phyloP scores from a whole-genome alignment of 2,888 invertebrate genomes.

The Noctua comes region DNA sequence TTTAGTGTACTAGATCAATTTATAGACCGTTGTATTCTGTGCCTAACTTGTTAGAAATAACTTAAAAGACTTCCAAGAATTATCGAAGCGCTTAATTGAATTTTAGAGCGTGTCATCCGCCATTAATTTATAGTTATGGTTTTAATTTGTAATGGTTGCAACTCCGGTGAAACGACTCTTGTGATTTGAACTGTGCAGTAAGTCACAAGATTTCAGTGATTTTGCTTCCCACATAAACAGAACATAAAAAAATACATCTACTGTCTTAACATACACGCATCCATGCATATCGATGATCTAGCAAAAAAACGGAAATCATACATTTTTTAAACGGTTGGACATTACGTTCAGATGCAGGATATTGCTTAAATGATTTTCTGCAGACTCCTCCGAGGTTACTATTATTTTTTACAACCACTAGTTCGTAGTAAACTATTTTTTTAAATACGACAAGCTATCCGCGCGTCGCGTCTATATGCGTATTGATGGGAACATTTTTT shows the following conservation, averaged over 20 bases:
- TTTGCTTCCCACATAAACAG: constrained; percentile 34
- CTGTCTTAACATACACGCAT: neutral
- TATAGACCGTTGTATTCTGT: constrained; percentile 42
- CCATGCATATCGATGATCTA: constrained; percentile 8
- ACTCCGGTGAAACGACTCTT: neutral
- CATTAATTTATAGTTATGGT: constrained; percentile 1
- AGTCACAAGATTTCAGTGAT: neutral
- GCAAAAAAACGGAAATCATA: constrained; percentile 43
- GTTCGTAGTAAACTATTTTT: constrained; percentile 56
- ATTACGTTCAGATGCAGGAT: constrained; percentile 35
- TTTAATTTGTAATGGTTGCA: neutral
- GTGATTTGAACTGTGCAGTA: neutral
- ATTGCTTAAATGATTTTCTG: constrained; percentile 51
- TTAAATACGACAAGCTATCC: constrained; percentile 46
- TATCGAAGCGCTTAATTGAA: constrained; percentile 10
- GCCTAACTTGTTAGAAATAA: constrained; percentile 19
- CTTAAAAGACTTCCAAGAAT: constrained; percentile 14
- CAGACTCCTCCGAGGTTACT: constrained; percentile 19
- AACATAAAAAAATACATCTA: constrained; percentile 8
- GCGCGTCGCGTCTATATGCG: constrained; percentile 50
- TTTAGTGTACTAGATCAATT: constrained; percentile 62
- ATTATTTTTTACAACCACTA: constrained; percentile 42
- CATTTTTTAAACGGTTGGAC: constrained; percentile 11
- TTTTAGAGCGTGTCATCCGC: constrained; percentile 22
- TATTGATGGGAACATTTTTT: constrained; percentile 69